These are phyloP conservation scores for Coptodon rendalli DNA, from an alignment of 2,113 vertebrate genomes.

Conservation along the genomic window DNA sequence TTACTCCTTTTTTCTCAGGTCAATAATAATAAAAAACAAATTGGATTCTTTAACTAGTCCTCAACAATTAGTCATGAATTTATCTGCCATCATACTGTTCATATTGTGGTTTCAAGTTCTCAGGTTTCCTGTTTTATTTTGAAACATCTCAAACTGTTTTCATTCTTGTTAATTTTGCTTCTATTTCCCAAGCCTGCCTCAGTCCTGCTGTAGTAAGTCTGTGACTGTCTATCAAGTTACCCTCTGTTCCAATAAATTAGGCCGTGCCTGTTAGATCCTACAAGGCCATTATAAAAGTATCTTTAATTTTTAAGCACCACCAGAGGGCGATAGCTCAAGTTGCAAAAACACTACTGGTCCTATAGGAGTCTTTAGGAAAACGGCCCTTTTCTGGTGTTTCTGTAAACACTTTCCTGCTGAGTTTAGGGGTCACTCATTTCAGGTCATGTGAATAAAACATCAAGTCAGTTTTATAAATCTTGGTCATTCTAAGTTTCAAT, in stretches of 20 bases:
- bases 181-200: neutral
- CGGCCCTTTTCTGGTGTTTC: neutral
- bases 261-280: accelerated
- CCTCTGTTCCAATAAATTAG: neutral
- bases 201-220: neutral
- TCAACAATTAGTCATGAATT: neutral
- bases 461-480: neutral
- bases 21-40: neutral
- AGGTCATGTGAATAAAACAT: accelerated
- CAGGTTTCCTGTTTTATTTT: neutral
- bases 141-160: neutral
- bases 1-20: neutral
- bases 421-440: neutral
- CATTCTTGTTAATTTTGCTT: neutral
- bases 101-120: neutral
- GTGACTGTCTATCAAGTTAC: accelerated
- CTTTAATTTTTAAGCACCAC: neutral
- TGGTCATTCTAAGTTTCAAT: neutral
- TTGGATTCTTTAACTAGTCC: neutral
- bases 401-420: neutral
- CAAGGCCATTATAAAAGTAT: neutral
- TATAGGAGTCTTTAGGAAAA: neutral
- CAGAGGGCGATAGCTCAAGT: neutral
- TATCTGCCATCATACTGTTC: neutral
- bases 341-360: accelerated